A percentile compares a stretch with the other conserved stretches of the same genome.
These are phyloP conservation scores for Chaenodraco wilsoni DNA, from an alignment of 2,797 vertebrate genomes.

Conservation along the genomic window DNA sequence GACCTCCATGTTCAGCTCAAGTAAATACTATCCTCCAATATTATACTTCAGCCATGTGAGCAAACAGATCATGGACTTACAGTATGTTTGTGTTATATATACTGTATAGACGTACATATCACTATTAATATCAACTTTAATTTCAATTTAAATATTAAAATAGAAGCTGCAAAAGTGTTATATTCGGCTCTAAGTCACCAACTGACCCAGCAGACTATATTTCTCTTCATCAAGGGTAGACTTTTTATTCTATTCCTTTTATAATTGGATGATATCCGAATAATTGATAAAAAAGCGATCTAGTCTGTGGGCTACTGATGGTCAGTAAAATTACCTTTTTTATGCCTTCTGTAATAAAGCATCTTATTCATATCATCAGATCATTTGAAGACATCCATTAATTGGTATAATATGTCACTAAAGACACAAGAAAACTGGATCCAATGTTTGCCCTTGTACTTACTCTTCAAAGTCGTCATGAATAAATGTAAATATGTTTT, in stretches of 20 bases:
- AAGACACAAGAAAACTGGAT: neutral
- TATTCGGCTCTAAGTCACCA: neutral
- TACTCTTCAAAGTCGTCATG: neutral
- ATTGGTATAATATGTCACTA: neutral
- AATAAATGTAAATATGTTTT: neutral
- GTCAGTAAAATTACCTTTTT: constrained; percentile 4
- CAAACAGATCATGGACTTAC: constrained; percentile 81
- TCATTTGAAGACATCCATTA: neutral
- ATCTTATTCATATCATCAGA: neutral
- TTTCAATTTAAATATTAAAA: too few species aligned
- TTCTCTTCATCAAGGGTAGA: neutral
- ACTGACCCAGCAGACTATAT: neutral
- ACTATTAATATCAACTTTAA: too few species aligned
- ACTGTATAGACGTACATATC: too few species aligned
- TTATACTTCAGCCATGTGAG: neutral
- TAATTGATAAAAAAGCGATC: constrained; percentile 5
- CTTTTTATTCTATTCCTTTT: neutral
- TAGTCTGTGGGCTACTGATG: neutral
- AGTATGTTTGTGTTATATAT: too few species aligned
- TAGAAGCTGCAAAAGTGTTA: too few species aligned
- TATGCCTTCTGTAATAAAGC: neutral
- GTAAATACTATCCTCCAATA: too few species aligned
- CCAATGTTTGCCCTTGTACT: neutral
- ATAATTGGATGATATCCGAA: constrained; percentile 12
- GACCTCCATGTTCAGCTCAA: constrained; percentile 54